A percentile compares a stretch with the other conserved stretches of the same genome.
These are phyloP conservation scores for Oopsacas minuta DNA, from an alignment of 37 sponge, comb jelly and placozoan genomes.

Conservation along the genomic window DNA sequence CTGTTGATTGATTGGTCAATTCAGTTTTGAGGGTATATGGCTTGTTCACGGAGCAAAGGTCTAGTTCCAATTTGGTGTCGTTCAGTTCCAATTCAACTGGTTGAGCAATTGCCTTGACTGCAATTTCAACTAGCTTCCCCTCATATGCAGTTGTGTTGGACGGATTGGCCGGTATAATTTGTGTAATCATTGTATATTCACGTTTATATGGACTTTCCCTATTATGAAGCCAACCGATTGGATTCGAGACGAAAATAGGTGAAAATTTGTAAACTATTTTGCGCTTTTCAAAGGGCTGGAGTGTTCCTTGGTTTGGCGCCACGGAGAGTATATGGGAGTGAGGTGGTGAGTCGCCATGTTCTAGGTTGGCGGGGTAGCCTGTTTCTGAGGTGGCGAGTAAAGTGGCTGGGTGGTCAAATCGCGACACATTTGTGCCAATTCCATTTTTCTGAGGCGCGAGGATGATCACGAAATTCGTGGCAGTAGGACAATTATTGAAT, in stretches of 20 bases:
- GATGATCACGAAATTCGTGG: background rate
- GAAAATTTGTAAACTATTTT: background rate
- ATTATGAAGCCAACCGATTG: background rate
- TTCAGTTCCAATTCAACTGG: slow-evolving; percentile 13
- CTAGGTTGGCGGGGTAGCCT: background rate
- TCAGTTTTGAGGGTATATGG: background rate
- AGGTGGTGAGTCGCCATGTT: background rate
- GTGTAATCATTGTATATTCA: background rate
- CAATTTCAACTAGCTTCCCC: background rate
- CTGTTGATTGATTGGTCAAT: slow-evolving; percentile 11
- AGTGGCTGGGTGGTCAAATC: background rate
- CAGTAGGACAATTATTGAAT: background rate
- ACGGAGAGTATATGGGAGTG: background rate
- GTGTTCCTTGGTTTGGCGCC: background rate
- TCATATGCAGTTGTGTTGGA: background rate
- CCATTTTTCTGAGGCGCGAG: background rate
- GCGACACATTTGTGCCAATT: slow-evolving; percentile 2
- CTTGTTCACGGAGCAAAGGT: background rate
- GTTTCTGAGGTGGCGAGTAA: background rate
- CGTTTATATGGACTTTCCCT: background rate
- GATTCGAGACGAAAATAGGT: background rate
- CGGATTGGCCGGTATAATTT: background rate
- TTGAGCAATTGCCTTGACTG: background rate
- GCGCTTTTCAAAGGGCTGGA: background rate
- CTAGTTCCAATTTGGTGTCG: background rate